These are phyloP conservation scores for Drosophila mercatorum DNA, from an alignment of 2,888 invertebrate species.

Conservation along the genomic window DNA sequence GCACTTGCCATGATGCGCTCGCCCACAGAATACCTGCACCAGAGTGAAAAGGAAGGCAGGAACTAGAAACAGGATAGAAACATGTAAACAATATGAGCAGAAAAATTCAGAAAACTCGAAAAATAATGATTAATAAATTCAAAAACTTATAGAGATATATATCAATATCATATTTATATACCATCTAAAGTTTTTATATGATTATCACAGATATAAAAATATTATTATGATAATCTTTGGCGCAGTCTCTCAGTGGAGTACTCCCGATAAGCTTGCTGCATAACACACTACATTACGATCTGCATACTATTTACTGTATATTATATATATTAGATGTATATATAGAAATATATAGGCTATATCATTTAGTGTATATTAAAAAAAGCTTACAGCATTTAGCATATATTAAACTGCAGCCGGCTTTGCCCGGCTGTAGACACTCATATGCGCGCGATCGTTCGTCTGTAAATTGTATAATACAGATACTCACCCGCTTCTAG, in stretches of 20 bases:
- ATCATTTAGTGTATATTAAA: too few relatives aligned
- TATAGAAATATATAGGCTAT: not conserved
- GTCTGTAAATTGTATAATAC: not conserved
- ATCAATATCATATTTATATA: not conserved
- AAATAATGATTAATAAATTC: not conserved
- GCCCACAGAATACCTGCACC: conserved; percentile 17
- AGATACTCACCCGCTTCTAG: too few relatives aligned
- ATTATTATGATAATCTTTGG: too few relatives aligned
- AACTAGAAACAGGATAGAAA: too few relatives aligned
- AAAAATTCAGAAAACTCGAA: not conserved
- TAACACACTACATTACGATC: not conserved
- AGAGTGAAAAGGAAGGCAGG: not conserved
- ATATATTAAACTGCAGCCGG: not conserved
- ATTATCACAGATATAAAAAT: too few relatives aligned
- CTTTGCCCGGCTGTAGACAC: not conserved
- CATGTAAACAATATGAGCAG: too few relatives aligned
- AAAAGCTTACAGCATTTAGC: not conserved
- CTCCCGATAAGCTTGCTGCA: not conserved
- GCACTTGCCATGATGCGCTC: conserved; percentile 33
- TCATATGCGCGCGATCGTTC: not conserved
- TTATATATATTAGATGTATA: not conserved
- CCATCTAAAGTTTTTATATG: too few relatives aligned
- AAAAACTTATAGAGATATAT: not conserved
- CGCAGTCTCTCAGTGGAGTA: not conserved
- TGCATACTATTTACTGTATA: not conserved